These are phyloP conservation scores for Cladorhizidae sp. DNA, from an alignment of 37 sponge, comb jelly and placozoan genomes.

Conservation along the genomic window DNA sequence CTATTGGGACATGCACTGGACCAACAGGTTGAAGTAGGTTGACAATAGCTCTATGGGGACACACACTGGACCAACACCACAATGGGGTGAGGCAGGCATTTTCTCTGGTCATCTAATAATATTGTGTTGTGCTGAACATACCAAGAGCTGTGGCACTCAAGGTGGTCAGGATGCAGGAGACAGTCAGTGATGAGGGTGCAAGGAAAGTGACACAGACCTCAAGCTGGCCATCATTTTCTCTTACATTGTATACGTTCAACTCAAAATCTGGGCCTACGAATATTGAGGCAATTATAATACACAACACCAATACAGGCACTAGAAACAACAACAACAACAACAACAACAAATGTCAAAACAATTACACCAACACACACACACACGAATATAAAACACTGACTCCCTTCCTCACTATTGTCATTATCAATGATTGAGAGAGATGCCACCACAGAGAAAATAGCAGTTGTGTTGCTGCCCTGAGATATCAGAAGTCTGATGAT, in stretches of 20 bases:
- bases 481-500: not conserved
- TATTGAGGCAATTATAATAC: too few relatives aligned
- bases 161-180: not conserved
- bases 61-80: too few relatives aligned
- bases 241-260: not conserved
- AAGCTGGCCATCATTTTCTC: not conserved
- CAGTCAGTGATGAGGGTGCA: not conserved
- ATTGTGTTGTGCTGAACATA: not conserved
- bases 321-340: not conserved
- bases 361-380: too few relatives aligned
- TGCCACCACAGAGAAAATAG: not conserved
- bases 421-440: not conserved
- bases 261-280: slow-evolving; percentile 21
- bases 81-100: too few relatives aligned
- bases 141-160: not conserved
- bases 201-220: slow-evolving; percentile 6
- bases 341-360: too few relatives aligned
- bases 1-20: too few relatives aligned
- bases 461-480: not conserved
- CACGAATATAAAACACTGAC: too few relatives aligned
- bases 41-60: too few relatives aligned
- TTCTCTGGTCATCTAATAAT: too few relatives aligned
- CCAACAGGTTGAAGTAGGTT: too few relatives aligned
- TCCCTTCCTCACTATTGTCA: slow-evolving; percentile 24
- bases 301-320: not conserved